Evolutionary conservation across 1,140 invertebrate species (phyloP).

Genomic region (Drosophila tropicalis): DNA sequence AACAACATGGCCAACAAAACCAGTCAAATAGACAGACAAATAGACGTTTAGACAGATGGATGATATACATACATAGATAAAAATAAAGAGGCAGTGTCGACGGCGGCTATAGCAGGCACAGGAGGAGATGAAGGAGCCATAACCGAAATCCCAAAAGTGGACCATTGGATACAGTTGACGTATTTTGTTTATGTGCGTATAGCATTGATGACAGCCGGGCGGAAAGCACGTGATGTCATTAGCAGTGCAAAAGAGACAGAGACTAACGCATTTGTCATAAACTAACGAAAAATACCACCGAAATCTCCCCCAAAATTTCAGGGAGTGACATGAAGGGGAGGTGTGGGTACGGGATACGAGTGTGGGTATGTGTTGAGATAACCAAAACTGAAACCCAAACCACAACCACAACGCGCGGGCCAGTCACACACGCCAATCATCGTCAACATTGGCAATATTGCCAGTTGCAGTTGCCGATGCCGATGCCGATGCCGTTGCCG

Average conservation of each 20-base stretch:
- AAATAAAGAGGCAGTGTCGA: background rate
- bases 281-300: slow-evolving; percentile 66
- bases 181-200: slow-evolving; percentile 78
- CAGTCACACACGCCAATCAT: slow-evolving; percentile 74
- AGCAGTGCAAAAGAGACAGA: slow-evolving; percentile 45
- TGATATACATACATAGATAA: background rate
- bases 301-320: slow-evolving; percentile 35
- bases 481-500: slow-evolving; percentile 33
- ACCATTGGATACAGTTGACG: slow-evolving; percentile 66
- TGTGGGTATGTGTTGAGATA: background rate
- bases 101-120: background rate
- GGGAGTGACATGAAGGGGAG: slow-evolving; percentile 28
- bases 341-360: too few relatives aligned
- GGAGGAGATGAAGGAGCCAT: background rate
- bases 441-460: slow-evolving; percentile 43
- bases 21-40: slow-evolving; percentile 13
- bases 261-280: slow-evolving; percentile 72
- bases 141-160: slow-evolving; percentile 54
- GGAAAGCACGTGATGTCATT: slow-evolving; percentile 73
- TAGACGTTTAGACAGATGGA: slow-evolving; percentile 1
- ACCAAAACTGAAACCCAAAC: slow-evolving; percentile 39
- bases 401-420: slow-evolving; percentile 63
- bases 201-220: slow-evolving; percentile 72
- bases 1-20: slow-evolving; percentile 66
- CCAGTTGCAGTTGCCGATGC: slow-evolving; percentile 38